Conservation (phyloP, 2,888 invertebrate species). For the Xestobium rufovillosum region DNA sequence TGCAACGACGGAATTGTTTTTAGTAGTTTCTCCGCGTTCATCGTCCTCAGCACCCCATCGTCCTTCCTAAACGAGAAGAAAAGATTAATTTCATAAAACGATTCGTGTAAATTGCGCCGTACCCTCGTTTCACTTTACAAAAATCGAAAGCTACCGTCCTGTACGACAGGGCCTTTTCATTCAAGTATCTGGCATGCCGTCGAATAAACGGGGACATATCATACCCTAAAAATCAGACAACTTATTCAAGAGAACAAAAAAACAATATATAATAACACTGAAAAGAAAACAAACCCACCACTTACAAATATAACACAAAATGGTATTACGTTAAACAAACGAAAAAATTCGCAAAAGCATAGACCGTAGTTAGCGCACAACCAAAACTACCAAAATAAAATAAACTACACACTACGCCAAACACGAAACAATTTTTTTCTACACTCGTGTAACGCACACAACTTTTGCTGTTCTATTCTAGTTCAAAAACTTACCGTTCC, state of each 20-base stretch:
- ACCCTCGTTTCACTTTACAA: constrained; percentile 99
- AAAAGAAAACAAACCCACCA: neutral
- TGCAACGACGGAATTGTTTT: constrained; percentile 95
- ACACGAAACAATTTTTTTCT: too few relatives aligned
- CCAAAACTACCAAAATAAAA: too few relatives aligned
- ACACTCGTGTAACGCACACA: too few relatives aligned
- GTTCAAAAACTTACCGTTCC: constrained; percentile 59
- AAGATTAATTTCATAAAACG: constrained; percentile 7
- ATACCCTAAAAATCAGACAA: constrained; percentile 62
- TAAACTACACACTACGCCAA: too few relatives aligned
- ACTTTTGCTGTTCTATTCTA: too few relatives aligned
- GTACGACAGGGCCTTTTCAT: constrained; percentile 98
- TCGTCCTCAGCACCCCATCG: constrained; percentile 92
- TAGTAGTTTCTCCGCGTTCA: constrained; percentile 94
- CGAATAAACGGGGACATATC: constrained; percentile 99
- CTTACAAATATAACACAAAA: constrained; percentile 2
- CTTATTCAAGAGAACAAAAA: constrained; percentile 6
- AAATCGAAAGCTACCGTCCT: constrained; percentile 98
- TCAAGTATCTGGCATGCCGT: constrained; percentile 96
- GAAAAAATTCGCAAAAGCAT: too few relatives aligned
- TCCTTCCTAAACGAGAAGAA: constrained; percentile 66
- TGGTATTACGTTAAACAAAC: too few relatives aligned
- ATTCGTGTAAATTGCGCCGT: too few relatives aligned
- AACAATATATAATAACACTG: too few relatives aligned
- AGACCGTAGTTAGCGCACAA: too few relatives aligned